phyloP scores from a whole-genome alignment of 2,797 vertebrate genomes.

The Dendrocincla fuliginosa region DNA sequence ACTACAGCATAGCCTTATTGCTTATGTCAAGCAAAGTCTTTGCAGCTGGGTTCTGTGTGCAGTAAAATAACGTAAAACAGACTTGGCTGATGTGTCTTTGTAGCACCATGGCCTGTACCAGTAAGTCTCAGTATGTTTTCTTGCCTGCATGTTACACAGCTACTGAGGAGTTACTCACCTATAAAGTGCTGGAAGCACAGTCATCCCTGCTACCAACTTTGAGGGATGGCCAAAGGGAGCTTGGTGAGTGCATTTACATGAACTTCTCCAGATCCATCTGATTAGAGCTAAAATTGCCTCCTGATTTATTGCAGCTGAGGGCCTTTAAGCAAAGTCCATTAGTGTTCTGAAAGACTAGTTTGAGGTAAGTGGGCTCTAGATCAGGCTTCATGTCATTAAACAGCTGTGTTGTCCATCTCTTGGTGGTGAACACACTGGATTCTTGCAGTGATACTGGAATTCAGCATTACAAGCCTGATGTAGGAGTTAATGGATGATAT shows the following conservation, averaged over 20 bases:
- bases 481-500: not conserved
- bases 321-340: not conserved
- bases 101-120: not conserved
- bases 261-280: not conserved
- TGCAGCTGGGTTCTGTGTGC: not conserved
- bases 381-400: not conserved
- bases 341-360: not conserved
- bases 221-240: not conserved
- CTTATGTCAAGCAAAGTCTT: not conserved
- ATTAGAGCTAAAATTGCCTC: not conserved
- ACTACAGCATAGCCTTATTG: not conserved
- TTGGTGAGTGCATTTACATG: not conserved
- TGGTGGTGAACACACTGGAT: not conserved
- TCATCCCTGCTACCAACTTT: not conserved
- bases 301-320: not conserved
- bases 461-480: not conserved
- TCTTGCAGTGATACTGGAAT: not conserved
- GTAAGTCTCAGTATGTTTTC: not conserved
- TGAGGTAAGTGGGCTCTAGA: not conserved
- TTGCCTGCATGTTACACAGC: not conserved
- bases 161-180: not conserved
- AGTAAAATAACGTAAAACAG: not conserved
- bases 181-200: not conserved
- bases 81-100: not conserved
- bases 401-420: not conserved